These are phyloP conservation scores for Hydra vulgaris DNA, from an alignment of 30 jellyfish, hydroid and myxozoan genomes.

Conservation along the genomic window DNA sequence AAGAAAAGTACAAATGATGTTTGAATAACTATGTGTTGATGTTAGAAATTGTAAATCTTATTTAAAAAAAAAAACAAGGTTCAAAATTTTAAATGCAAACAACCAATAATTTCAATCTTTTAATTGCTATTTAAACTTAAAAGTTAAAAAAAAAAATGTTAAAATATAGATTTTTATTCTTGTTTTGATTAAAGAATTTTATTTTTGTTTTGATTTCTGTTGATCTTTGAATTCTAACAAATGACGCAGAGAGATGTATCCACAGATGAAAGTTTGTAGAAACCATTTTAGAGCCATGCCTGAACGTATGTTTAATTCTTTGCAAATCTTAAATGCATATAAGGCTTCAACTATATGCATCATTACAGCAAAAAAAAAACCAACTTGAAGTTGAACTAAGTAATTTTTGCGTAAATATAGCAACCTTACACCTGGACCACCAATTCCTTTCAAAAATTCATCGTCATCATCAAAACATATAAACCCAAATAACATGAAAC, in stretches of 20 bases:
- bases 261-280: constrained; percentile 48
- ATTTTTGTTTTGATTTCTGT: too few species aligned
- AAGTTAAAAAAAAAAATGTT: too few species aligned
- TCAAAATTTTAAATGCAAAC: too few species aligned
- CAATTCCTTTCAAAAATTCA: constrained; percentile 24
- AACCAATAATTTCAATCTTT: too few species aligned
- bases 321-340: constrained; percentile 6
- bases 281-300: constrained; percentile 53
- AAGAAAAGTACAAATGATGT: too few species aligned
- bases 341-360: constrained; percentile 27
- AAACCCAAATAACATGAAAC: constrained; percentile 29
- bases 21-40: too few species aligned
- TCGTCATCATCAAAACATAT: constrained; percentile 38
- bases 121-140: too few species aligned
- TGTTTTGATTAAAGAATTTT: too few species aligned
- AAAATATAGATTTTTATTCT: too few species aligned
- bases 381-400: constrained; percentile 23
- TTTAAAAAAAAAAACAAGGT: too few species aligned
- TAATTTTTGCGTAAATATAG: constrained; percentile 34
- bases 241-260: constrained; percentile 51
- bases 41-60: too few species aligned
- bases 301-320: constrained; percentile 27
- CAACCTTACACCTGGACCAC: constrained; percentile 66
- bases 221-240: constrained; percentile 42
- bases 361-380: constrained; percentile 17